phyloP scores from a whole-genome alignment of 2,888 invertebrate genomes.

The Notocelia uddmanniana region DNA sequence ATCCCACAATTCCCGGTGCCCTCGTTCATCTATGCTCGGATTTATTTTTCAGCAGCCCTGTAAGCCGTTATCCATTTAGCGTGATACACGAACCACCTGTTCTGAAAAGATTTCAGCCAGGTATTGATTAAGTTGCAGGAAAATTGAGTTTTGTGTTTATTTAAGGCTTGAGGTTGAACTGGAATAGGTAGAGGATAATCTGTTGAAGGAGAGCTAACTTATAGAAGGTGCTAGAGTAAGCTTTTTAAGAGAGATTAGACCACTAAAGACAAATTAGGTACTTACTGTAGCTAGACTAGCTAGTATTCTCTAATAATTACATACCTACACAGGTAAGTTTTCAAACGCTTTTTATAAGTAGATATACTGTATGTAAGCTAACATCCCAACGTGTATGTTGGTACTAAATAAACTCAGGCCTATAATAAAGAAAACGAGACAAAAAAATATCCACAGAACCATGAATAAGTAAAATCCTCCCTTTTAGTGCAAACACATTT shows the following conservation, averaged over 20 bases:
- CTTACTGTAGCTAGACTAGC: no score
- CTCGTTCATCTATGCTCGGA: conserved; percentile 45
- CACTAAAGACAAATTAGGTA: no score
- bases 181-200: not conserved
- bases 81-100: conserved; percentile 47
- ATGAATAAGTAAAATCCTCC: conserved; percentile 27
- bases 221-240: no score
- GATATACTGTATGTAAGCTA: no score
- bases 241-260: no score
- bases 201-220: no score
- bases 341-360: not conserved
- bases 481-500: conserved; percentile 26
- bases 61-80: conserved; percentile 44
- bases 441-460: conserved; percentile 6
- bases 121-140: conserved; percentile 23
- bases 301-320: no score
- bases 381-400: no score
- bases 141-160: conserved; percentile 23
- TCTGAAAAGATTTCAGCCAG: conserved; percentile 34
- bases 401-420: not conserved
- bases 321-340: not conserved
- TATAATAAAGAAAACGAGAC: not conserved
- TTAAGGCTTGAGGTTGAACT: conserved; percentile 2
- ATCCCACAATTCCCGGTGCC: conserved; percentile 35
- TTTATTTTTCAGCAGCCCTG: conserved; percentile 44